phyloP scores from a whole-genome alignment of 2,113 vertebrate species.

The Carassius auratus region DNA sequence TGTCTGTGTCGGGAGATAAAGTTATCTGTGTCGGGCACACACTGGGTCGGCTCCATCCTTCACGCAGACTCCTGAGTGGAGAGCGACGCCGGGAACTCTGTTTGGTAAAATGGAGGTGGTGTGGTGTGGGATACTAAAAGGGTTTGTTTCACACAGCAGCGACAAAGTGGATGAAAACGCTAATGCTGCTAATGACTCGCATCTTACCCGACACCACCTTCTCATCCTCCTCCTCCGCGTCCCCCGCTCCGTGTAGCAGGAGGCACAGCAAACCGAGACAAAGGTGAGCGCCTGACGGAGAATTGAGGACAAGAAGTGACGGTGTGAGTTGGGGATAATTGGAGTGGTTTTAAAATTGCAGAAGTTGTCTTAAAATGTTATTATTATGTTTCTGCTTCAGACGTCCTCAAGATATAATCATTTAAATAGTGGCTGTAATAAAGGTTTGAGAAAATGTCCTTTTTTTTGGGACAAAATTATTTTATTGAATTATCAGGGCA shows the following conservation, averaged over 20 bases:
- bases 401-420: background rate
- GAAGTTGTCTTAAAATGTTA: background rate
- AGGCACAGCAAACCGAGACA: constrained; percentile 20
- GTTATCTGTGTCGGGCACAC: constrained; percentile 55
- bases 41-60: constrained; percentile 32
- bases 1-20: constrained; percentile 58
- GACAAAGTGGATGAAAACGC: constrained; percentile 56
- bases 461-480: no score
- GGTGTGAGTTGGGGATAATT: background rate
- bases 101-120: constrained; percentile 30
- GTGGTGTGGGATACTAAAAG: constrained; percentile 36
- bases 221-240: background rate
- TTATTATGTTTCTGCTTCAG: no score
- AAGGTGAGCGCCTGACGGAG: constrained; percentile 25
- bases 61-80: constrained; percentile 31
- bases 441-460: background rate
- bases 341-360: background rate
- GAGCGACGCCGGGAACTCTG: constrained; percentile 5
- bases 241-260: background rate
- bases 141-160: constrained; percentile 52
- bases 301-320: background rate
- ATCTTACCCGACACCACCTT: constrained; percentile 30
- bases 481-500: background rate
- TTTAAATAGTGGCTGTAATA: background rate
- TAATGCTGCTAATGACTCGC: constrained; percentile 59